A percentile compares a stretch with the other conserved stretches of the same genome.
These are phyloP conservation scores for Pampusana beccarii DNA, from an alignment of 2,113 vertebrate genomes.

Conservation along the genomic window DNA sequence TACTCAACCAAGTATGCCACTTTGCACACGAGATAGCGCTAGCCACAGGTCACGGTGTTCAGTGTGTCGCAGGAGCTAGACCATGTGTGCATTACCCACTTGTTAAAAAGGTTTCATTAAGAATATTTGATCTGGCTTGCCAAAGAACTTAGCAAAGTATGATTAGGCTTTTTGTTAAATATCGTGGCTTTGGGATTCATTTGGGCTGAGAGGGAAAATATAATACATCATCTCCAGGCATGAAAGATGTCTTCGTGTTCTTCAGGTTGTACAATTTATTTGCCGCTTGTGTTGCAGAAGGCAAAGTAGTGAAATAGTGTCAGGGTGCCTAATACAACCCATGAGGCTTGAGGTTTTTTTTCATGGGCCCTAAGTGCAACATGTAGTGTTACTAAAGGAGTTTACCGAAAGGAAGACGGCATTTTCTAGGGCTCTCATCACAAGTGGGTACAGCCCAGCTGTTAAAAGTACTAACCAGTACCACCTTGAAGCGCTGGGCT, in stretches of 20 bases:
- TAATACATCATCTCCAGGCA: background rate
- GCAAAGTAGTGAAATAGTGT: background rate
- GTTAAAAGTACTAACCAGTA: background rate
- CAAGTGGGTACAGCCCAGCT: background rate
- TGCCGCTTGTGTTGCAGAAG: background rate
- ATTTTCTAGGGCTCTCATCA: background rate
- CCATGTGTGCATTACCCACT: background rate
- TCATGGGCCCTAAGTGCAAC: background rate
- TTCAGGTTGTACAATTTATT: background rate
- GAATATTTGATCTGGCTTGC: background rate
- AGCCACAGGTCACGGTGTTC: background rate
- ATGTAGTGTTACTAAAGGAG: background rate
- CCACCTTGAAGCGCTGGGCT: background rate
- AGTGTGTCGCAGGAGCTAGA: background rate
- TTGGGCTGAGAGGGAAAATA: background rate
- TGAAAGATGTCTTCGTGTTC: background rate
- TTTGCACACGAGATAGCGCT: background rate
- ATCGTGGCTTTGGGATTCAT: background rate
- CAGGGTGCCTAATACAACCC: background rate
- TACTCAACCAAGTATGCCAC: background rate
- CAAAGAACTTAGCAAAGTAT: background rate
- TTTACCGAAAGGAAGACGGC: background rate
- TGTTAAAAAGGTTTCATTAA: background rate
- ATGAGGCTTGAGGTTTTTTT: background rate
- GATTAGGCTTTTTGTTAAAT: background rate